Evolutionary conservation across 2,797 vertebrate genomes (phyloP).

Genomic region (Phalloptychus januarius): DNA sequence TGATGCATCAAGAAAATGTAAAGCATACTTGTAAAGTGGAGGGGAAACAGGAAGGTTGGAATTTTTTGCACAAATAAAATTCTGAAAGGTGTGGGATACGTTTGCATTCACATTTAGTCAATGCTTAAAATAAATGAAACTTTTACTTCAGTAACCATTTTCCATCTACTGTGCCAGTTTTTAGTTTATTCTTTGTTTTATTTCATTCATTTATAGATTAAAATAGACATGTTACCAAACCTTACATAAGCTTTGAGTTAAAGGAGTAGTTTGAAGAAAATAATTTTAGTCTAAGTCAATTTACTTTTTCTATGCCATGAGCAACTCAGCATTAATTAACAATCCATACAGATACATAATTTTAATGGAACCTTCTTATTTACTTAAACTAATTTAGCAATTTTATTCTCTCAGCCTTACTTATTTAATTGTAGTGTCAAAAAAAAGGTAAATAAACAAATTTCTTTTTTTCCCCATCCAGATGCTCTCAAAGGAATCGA

Average conservation of each 20-base stretch:
- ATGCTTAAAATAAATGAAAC: not conserved
- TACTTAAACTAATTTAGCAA: not conserved
- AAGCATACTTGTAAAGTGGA: not conserved
- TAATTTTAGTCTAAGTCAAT: too few species aligned
- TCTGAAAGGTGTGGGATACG: not conserved
- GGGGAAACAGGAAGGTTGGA: not conserved
- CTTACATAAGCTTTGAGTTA: too few species aligned
- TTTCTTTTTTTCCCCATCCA: constrained; percentile 55
- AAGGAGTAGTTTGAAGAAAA: too few species aligned
- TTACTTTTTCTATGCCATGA: too few species aligned
- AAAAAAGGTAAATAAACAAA: constrained; percentile 2
- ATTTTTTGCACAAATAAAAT: not conserved
- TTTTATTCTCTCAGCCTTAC: not conserved
- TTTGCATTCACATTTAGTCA: not conserved
- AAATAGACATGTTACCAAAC: too few species aligned
- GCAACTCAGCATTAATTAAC: too few species aligned
- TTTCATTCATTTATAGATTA: too few species aligned
- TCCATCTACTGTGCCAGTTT: not conserved
- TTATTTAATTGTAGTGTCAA: not conserved
- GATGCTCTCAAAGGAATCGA: constrained; percentile 91
- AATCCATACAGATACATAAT: not conserved
- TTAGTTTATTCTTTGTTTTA: not conserved
- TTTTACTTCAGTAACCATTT: not conserved
- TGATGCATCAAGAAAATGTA: not conserved
- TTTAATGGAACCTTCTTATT: not conserved